Base-by-base conservation (phyloP, 2,888 invertebrate species). In the Sinopyrophorus schimmeli region DNA sequence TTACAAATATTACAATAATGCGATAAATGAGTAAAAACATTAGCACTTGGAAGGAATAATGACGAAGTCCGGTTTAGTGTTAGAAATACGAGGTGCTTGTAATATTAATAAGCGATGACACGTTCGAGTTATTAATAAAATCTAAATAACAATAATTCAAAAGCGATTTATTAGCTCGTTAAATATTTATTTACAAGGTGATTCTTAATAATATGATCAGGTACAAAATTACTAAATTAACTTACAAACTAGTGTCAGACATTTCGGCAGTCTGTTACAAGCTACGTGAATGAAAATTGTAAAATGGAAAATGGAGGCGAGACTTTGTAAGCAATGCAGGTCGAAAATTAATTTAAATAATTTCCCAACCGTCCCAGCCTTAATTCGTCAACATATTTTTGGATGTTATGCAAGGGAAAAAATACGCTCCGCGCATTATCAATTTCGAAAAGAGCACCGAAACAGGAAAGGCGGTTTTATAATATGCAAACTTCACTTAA, bases 401-500 rank as follows among this genome's bases (percentile, higher is more conserved):
- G 53, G 56, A 15, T 24, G 40, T 58, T 58, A 54, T 58, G 58
- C 53, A 58, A 58, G 46, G 41, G 12, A 43, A 11, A 32, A 47
- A 50, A 50, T 39, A 56, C 56, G 54, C 50, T 49, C 46, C 51
- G 56, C 51, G 58, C 58, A 56, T 58, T 44, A 39, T 35, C 12
- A 35, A 21, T 21, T n/a, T 5, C 20, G 38, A 50, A 43, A 28
- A 38, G 44, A 47, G 46, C 47, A 54, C 44, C 51, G 42, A 55
- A 53, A 62, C 65, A 63, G 65, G 65, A 65, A 64, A 63, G 55
- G 59, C 53, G 49, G 53, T 51, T 48, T 60, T 60, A 63, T 59
- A 55, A 60, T 59, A 66, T 62, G 63, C 59, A 61, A 57, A 61
- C 47, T 57, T 48, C 54, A 55, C 57, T 64, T 65, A 64, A 63